Evolutionary conservation across 64 coral and sea anemone species (phyloP), one percentile per base, ranked within the genome.

Genomic region (Stichodactyla mertensii): DNA sequence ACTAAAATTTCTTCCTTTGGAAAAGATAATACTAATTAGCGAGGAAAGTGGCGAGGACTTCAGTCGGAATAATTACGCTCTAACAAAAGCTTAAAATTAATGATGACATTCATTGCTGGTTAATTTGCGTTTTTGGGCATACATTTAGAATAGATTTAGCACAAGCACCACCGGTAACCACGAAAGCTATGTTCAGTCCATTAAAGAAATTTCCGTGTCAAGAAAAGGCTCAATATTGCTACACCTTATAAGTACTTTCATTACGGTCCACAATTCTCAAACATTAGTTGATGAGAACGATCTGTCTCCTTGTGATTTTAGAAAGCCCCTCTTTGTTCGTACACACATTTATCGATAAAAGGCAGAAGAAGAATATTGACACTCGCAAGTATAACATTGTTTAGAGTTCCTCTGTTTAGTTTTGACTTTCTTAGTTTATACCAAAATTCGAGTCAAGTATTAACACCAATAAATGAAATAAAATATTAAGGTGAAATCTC

Each of bases 201-300:
- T 85, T 85, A 85, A 55, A 85, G 83, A 85, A 85, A 85, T 85
- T 85, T 85, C 83, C 83, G 83, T 85, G 83, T 64, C 83, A 85
- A 64, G 55, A 85, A 85, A 81, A 81, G 19, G 78, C 36, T 53
- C 78, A 55, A 81, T 81, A 81, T 81, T 81, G 78, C 78, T 55
- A 81, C 78, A 81, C 78, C 78, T 53, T 74, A 81, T 51, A 81
- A 81, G 78, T 81, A 81, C 78, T 54, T 81, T 81, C 51, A 81
- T 81, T 81, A 81, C 78, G 78, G 78, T 81, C 54, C 78, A 81
- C 78, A 81, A 81, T 81, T 81, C 78, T 81, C 36, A 81, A 81
- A 81, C 78, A 81, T 81, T 81, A 81, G 78, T 81, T 81, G 78
- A 81, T 81, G 78, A 81, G 78, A 54, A 81, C 78, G 78, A 81